phyloP scores from a whole-genome alignment of 2,113 vertebrate genomes.

The Eretmodus cyanostictus region DNA sequence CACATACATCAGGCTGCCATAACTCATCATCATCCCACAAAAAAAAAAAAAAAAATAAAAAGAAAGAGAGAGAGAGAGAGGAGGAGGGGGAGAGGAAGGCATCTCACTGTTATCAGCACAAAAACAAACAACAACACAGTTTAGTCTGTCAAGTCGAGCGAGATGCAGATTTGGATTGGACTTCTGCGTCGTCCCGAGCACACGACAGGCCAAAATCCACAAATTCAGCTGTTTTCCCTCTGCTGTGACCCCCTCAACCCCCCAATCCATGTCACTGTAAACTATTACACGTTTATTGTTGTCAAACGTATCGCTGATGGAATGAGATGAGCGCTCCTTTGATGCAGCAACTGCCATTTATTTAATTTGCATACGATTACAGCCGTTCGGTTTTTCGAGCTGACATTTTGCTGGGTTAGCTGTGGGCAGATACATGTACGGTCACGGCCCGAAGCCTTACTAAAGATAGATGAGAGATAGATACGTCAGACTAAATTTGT shows the following conservation, averaged over 20 bases:
- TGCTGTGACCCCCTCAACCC: not conserved
- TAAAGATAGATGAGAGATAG: conserved; percentile 53
- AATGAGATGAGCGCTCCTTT: not conserved
- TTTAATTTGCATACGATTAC: conserved; percentile 31
- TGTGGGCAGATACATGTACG: conserved; percentile 12
- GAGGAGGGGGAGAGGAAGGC: not conserved
- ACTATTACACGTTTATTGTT: not conserved
- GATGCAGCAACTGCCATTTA: conserved; percentile 10
- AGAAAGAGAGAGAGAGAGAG: not conserved
- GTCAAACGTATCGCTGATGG: not conserved
- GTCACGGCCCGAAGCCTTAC: conserved; percentile 33
- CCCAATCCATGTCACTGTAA: not conserved
- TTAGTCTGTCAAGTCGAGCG: conserved; percentile 5
- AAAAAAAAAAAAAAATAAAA: not conserved
- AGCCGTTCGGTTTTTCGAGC: not conserved
- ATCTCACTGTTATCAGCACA: conserved; percentile 29
- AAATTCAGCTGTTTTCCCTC: not conserved
- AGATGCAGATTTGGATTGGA: not conserved
- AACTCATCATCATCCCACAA: conserved; percentile 42
- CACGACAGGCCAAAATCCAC: not conserved
- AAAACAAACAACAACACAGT: conserved; percentile 20
- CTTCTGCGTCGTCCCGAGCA: not conserved
- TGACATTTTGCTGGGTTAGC: conserved; percentile 55
- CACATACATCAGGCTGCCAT: conserved; percentile 40
- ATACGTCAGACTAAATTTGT: conserved; percentile 42